Evolutionary conservation across 2,113 vertebrate genomes (phyloP).

Genomic region (Felis chaus): DNA sequence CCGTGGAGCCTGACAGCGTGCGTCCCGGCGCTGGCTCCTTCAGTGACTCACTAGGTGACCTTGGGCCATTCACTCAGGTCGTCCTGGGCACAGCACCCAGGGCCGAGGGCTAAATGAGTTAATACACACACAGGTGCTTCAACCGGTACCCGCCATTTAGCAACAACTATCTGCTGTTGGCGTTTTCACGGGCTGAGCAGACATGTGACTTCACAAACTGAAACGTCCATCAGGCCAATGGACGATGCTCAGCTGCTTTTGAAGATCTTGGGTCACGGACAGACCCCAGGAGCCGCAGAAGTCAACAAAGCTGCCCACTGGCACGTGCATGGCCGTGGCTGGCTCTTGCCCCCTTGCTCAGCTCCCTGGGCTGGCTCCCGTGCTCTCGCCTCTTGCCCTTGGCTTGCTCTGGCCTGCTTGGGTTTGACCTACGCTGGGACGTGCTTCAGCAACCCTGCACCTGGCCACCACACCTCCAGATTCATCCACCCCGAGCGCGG

Average conservation of each 20-base stretch:
- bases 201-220: background rate
- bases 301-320: background rate
- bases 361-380: background rate
- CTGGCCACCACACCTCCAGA: background rate
- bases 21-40: background rate
- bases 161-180: background rate
- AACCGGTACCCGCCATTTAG: no score
- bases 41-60: rapidly evolving
- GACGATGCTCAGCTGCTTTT: background rate
- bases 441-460: background rate
- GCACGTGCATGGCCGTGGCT: rapidly evolving
- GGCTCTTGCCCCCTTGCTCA: no score
- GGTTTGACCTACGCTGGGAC: no score
- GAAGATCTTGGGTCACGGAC: background rate
- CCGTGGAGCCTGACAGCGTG: background rate
- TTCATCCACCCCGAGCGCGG: rapidly evolving
- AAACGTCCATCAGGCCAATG: background rate
- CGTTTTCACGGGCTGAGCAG: background rate
- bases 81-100: background rate
- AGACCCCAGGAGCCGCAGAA: background rate
- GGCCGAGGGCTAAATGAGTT: background rate
- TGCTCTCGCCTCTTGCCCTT: rapidly evolving
- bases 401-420: background rate
- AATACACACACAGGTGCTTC: rapidly evolving
- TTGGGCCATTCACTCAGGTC: background rate